Evolutionary conservation across 2,113 vertebrate genomes (phyloP).

Genomic region (Athene noctua): DNA sequence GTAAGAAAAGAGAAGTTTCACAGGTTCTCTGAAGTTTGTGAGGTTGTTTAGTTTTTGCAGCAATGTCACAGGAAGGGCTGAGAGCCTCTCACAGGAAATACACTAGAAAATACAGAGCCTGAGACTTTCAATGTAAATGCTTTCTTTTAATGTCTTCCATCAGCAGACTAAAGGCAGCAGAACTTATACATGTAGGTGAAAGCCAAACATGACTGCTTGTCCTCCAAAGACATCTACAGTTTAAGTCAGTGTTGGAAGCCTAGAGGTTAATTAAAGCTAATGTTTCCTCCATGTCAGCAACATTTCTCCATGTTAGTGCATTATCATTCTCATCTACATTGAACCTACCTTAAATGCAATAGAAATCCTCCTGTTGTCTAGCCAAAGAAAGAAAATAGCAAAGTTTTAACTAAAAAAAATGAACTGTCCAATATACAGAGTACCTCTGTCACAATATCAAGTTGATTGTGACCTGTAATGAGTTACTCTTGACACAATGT

Average conservation of each 20-base stretch:
- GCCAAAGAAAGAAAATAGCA: background rate
- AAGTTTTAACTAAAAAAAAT: background rate
- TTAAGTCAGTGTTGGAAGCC: background rate
- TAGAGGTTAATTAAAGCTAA: background rate
- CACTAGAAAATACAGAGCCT: background rate
- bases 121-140: background rate
- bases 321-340: background rate
- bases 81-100: background rate
- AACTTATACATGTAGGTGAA: background rate
- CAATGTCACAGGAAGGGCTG: background rate
- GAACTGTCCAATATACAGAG: background rate
- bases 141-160: background rate
- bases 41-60: background rate
- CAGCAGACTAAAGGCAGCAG: background rate
- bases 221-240: background rate
- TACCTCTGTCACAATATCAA: background rate
- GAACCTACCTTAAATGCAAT: accelerated
- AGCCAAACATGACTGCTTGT: background rate
- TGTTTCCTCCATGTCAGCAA: background rate
- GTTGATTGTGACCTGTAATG: background rate
- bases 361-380: background rate
- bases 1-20: background rate
- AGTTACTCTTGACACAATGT: background rate
- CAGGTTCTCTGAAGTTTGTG: background rate
- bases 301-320: background rate